Percentiles rank a stretch among this genome's conserved stretches.
phyloP scores from a whole-genome alignment of 2,797 vertebrate species.

The Streptopelia turtur region DNA sequence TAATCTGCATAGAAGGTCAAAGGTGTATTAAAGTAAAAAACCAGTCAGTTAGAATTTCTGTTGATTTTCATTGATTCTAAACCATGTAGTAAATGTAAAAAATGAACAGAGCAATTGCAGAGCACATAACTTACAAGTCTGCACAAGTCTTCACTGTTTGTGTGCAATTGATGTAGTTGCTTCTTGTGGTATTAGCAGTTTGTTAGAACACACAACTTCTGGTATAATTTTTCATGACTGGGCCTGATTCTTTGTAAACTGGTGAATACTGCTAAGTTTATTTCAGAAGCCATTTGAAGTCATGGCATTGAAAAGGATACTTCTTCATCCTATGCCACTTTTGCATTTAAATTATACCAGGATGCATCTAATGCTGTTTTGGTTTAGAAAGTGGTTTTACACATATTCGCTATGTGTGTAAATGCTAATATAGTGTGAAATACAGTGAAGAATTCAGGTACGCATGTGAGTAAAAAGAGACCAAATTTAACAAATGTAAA shows the following conservation, averaged over 20 bases:
- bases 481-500: background rate
- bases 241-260: background rate
- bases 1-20: background rate
- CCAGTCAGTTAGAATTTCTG: background rate
- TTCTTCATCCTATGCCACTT: background rate
- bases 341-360: background rate
- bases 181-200: background rate
- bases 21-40: background rate
- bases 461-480: background rate
- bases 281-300: background rate
- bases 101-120: background rate
- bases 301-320: background rate
- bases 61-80: background rate
- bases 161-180: background rate
- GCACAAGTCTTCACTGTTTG: background rate
- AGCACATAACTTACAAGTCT: background rate
- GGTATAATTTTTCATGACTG: background rate
- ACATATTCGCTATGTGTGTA: background rate
- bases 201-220: background rate
- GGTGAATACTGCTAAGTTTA: background rate
- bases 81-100: background rate
- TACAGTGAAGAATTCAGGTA: background rate
- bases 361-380: background rate
- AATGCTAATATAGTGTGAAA: background rate
- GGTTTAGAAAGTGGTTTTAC: background rate